A percentile compares a stretch with the other conserved stretches of the same genome.
Evolutionary conservation across 2,888 invertebrate genomes (phyloP).

Genomic region (Miltochrista miniata): DNA sequence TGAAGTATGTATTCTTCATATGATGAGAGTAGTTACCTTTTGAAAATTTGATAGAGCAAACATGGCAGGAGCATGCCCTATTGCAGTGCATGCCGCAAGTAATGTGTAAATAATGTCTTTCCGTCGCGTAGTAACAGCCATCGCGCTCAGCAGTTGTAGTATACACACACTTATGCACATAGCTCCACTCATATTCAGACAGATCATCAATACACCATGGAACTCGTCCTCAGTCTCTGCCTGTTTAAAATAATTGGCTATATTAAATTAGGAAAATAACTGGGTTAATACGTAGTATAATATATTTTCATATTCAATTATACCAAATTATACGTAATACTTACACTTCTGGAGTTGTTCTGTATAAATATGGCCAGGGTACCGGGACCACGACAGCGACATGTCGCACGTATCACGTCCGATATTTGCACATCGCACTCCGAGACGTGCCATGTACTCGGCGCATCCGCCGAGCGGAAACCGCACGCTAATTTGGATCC

Average conservation of each 20-base stretch:
- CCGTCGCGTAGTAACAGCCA: slow-evolving; percentile 41
- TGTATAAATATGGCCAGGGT: slow-evolving; percentile 71
- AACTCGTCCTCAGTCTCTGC: slow-evolving; percentile 71
- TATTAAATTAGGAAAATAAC: no score
- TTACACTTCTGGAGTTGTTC: slow-evolving; percentile 65
- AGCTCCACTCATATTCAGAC: slow-evolving; percentile 67
- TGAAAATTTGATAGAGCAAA: slow-evolving; percentile 62
- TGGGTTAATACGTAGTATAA: no score
- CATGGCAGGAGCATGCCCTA: slow-evolving; percentile 69
- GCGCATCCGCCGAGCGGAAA: slow-evolving; percentile 75
- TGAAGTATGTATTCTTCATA: no score
- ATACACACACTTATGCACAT: slow-evolving; percentile 70
- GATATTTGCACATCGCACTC: slow-evolving; percentile 70
- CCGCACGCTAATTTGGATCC: slow-evolving; percentile 70
- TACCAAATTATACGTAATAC: slow-evolving; percentile 25
- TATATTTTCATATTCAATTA: no score
- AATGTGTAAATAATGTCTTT: slow-evolving; percentile 58
- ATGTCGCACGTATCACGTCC: slow-evolving; percentile 62
- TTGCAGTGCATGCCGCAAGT: slow-evolving; percentile 68
- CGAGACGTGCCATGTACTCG: slow-evolving; percentile 70
- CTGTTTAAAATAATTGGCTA: slow-evolving; percentile 37
- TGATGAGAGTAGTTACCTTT: no score
- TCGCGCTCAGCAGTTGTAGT: slow-evolving; percentile 61
- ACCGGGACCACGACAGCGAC: slow-evolving; percentile 67
- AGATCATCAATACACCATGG: slow-evolving; percentile 67